Percentiles rank a stretch among this genome's conserved stretches.
Conservation (phyloP, 2,888 invertebrate genomes). For the Argyresthia albistria region DNA sequence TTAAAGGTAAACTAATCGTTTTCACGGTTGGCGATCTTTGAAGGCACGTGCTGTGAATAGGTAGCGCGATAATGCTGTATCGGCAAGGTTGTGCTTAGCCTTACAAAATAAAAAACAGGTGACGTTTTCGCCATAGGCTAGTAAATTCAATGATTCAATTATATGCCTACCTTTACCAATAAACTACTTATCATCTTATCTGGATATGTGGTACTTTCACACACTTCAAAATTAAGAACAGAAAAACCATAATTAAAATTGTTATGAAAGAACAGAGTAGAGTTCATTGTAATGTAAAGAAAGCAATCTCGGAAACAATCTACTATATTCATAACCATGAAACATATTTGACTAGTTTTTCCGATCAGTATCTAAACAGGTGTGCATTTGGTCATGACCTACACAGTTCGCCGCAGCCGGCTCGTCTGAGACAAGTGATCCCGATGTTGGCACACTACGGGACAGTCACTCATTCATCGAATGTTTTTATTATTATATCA, state of each 20-base stretch:
- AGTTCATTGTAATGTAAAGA: background rate
- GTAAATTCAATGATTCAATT: background rate
- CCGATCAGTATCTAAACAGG: background rate
- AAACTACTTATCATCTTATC: background rate
- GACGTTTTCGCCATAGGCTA: too few species aligned
- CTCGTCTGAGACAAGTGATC: slow-evolving; percentile 28
- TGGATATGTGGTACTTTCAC: background rate
- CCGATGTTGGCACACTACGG: slow-evolving; percentile 39
- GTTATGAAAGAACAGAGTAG: background rate
- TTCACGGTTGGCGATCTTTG: slow-evolving; percentile 43
- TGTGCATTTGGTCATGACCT: slow-evolving; percentile 46
- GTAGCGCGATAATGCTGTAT: slow-evolving; percentile 38
- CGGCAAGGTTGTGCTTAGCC: background rate
- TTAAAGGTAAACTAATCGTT: slow-evolving; percentile 44
- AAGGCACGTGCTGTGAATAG: slow-evolving; percentile 30
- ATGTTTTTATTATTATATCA: slow-evolving; percentile 4
- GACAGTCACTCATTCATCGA: slow-evolving; percentile 52
- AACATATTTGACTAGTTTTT: too few species aligned
- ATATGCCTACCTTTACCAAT: background rate
- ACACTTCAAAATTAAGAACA: too few species aligned
- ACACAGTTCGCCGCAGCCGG: slow-evolving; percentile 38
- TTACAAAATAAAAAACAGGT: too few species aligned
- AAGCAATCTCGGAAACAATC: too few species aligned
- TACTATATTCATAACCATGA: too few species aligned
- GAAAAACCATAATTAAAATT: background rate